Conservation (phyloP, 2,113 vertebrate species). For the Orthonyx spaldingii region DNA sequence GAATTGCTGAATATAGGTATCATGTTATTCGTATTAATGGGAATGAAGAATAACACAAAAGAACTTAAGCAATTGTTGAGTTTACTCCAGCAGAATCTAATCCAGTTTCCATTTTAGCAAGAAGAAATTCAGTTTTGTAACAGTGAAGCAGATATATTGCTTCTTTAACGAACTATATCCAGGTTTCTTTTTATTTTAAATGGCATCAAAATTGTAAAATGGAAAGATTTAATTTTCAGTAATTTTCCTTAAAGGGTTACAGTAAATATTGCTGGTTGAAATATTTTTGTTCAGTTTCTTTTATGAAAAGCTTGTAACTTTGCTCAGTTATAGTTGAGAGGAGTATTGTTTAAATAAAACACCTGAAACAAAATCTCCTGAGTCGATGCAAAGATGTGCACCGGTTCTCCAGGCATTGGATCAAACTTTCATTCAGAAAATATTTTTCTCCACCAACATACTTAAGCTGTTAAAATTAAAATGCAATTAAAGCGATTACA, state of each 20-base stretch:
- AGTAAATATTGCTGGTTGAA: not conserved
- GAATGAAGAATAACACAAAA: slow-evolving; percentile 22
- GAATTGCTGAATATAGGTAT: not conserved
- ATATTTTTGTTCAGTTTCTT: not conserved
- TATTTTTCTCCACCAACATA: not conserved
- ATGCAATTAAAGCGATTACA: slow-evolving; percentile 41
- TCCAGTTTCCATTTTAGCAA: slow-evolving; percentile 61
- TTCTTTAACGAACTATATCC: not conserved
- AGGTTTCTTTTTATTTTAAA: not conserved
- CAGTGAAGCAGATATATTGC: not conserved
- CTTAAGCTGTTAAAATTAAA: slow-evolving; percentile 51
- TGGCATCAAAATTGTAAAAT: not conserved
- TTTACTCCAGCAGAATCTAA: slow-evolving; percentile 21
- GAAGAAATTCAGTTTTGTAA: not conserved
- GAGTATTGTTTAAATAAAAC: not conserved
- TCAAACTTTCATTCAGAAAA: slow-evolving; percentile 45
- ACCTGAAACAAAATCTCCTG: not conserved
- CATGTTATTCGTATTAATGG: slow-evolving; percentile 30
- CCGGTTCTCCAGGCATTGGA: not conserved
- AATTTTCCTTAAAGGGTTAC: not conserved
- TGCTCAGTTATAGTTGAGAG: not conserved
- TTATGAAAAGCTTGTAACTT: not conserved
- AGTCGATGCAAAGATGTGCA: not conserved
- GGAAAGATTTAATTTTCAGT: not conserved
- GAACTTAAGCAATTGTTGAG: slow-evolving; percentile 41